Percentiles rank a stretch among this genome's conserved stretches.
Evolutionary conservation across 2,797 vertebrate genomes (phyloP).

Genomic region (Psittacula derbiana): DNA sequence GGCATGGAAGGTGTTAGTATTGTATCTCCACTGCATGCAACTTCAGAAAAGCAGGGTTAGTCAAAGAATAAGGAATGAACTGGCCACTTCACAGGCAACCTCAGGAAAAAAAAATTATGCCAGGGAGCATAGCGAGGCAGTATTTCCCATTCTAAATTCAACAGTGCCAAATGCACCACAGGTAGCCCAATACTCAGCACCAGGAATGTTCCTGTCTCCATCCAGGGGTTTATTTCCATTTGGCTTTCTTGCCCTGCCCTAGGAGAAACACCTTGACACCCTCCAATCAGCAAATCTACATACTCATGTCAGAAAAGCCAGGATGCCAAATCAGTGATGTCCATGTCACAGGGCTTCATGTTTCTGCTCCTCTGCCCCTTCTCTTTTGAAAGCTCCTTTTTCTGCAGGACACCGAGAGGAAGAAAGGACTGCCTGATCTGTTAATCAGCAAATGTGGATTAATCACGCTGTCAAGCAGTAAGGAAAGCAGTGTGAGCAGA

Average conservation of each 20-base stretch:
- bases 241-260: background rate
- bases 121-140: background rate
- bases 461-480: background rate
- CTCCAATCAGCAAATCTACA: background rate
- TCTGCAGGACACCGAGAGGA: background rate
- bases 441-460: background rate
- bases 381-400: background rate
- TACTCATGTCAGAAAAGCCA: background rate
- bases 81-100: background rate
- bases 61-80: slow-evolving; percentile 8
- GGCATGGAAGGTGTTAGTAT: slow-evolving; percentile 82
- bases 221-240: background rate
- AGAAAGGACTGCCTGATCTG: background rate
- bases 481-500: background rate
- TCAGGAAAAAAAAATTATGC: background rate
- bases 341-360: background rate
- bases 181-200: background rate
- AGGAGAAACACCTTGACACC: background rate
- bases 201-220: background rate
- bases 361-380: background rate
- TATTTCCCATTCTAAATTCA: background rate
- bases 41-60: slow-evolving; percentile 64
- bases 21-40: slow-evolving; percentile 47
- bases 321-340: background rate
- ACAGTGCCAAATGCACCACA: background rate